These are phyloP conservation scores for Gorsachius goisagi DNA, from an alignment of 2,113 vertebrate species.

Conservation along the genomic window DNA sequence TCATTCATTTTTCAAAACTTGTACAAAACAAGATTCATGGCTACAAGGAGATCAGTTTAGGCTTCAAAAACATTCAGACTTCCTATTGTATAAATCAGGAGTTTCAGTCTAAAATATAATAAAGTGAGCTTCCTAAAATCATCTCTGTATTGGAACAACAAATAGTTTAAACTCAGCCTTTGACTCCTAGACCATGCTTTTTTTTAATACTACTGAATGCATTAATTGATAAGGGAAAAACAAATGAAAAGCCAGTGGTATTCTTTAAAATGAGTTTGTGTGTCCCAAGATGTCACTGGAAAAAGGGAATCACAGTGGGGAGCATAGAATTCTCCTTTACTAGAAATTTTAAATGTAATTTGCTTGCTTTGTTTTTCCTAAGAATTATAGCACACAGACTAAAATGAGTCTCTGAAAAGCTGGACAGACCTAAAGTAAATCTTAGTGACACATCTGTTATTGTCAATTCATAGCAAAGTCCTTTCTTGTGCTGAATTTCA, in stretches of 20 bases:
- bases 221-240: not conserved
- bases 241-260: not conserved
- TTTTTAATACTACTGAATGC: not conserved
- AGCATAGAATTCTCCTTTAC: not conserved
- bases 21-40: not conserved
- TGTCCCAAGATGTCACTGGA: not conserved
- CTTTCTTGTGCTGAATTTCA: not conserved
- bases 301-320: not conserved
- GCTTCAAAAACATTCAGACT: not conserved
- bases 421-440: not conserved
- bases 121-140: not conserved
- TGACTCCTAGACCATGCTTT: not conserved
- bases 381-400: not conserved
- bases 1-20: not conserved
- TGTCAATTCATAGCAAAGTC: not conserved
- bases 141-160: not conserved
- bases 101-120: not conserved
- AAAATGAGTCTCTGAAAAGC: not conserved
- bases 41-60: not conserved
- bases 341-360: not conserved
- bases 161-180: not conserved
- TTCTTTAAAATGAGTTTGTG: not conserved
- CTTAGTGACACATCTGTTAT: not conserved
- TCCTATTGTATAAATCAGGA: not conserved
- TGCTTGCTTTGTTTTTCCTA: not conserved